These are phyloP conservation scores for Lathamus discolor DNA, from an alignment of 2,113 vertebrate species.

Conservation along the genomic window DNA sequence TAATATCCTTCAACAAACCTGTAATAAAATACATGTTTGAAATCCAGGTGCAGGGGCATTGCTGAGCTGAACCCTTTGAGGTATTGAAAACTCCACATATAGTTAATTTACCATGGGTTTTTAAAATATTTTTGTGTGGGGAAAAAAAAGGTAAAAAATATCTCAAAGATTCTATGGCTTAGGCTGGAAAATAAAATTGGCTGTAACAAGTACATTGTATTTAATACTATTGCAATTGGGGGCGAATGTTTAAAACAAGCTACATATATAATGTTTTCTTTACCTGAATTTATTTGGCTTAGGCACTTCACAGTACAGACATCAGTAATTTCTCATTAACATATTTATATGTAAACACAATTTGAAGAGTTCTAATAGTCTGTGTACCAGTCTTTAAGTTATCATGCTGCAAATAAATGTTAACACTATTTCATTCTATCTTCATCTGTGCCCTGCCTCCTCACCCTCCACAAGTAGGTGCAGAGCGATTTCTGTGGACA, in stretches of 20 bases:
- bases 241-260: background rate
- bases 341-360: background rate
- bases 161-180: background rate
- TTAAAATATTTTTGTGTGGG: background rate
- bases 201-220: background rate
- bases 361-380: background rate
- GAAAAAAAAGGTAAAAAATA: background rate
- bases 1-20: background rate
- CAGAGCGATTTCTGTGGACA: background rate
- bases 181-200: conserved; percentile 19
- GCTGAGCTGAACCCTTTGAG: background rate
- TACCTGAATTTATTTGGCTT: background rate
- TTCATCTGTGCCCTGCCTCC: background rate
- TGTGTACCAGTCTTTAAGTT: background rate
- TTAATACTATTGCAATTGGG: background rate
- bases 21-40: background rate
- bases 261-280: background rate
- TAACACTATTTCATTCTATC: background rate
- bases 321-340: background rate
- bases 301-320: background rate
- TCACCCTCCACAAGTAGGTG: background rate
- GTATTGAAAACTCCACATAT: background rate
- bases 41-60: background rate
- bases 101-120: background rate
- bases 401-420: conserved; percentile 28